phyloP scores from a whole-genome alignment of 2,797 vertebrate species.

The Synaphobranchus kaupii region DNA sequence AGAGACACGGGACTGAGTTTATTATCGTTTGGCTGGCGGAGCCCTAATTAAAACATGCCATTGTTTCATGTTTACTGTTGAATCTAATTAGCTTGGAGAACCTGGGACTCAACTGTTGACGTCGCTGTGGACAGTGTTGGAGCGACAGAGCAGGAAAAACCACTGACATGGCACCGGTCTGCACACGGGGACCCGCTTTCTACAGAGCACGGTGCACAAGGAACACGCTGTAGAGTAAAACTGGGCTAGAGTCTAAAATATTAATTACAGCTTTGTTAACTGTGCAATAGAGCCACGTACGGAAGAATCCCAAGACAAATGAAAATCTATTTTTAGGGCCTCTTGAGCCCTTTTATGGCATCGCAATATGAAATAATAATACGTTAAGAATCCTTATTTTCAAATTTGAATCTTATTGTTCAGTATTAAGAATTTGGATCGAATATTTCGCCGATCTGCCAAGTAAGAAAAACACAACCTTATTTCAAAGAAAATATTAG shows the following conservation, averaged over 20 bases:
- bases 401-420: not conserved
- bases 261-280: constrained; percentile 44
- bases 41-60: constrained; percentile 13
- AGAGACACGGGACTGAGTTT: constrained; percentile 44
- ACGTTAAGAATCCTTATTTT: constrained; percentile 8
- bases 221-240: constrained; percentile 36
- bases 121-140: not conserved
- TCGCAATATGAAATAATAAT: constrained; percentile 10
- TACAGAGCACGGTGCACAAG: constrained; percentile 27
- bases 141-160: not conserved
- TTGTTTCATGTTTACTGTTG: constrained; percentile 4
- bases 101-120: too few species aligned
- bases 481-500: constrained; percentile 57
- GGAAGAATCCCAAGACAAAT: constrained; percentile 20
- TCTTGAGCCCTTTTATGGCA: not conserved
- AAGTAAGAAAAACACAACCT: not conserved
- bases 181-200: not conserved
- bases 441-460: not conserved
- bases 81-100: constrained; percentile 6
- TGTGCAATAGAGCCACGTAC: not conserved
- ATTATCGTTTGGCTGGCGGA: constrained; percentile 22
- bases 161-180: not conserved
- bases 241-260: constrained; percentile 51
- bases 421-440: not conserved
- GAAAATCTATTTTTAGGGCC: constrained; percentile 23